Percentiles rank a stretch among this genome's conserved stretches.
Evolutionary conservation across 2,113 vertebrate genomes (phyloP).

Genomic region (Saccopteryx leptura): DNA sequence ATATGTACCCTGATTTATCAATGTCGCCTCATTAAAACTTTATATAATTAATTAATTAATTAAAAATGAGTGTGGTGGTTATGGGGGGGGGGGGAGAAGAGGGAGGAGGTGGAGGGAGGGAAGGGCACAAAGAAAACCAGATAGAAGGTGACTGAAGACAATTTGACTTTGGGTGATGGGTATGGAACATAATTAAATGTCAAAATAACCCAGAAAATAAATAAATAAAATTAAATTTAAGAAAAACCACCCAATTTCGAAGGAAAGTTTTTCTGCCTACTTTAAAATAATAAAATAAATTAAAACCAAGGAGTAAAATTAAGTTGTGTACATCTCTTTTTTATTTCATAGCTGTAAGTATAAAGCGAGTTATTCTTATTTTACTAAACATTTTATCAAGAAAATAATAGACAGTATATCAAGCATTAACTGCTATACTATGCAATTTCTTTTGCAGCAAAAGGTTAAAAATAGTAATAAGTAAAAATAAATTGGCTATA

Average conservation of each 20-base stretch:
- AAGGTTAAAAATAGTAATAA: constrained; percentile 19
- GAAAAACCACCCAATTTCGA: neutral
- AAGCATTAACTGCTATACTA: constrained; percentile 34
- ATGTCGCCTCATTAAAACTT: too few species aligned
- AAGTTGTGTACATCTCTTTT: neutral
- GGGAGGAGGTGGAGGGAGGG: too few species aligned
- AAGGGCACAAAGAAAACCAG: too few species aligned
- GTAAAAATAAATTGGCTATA: neutral
- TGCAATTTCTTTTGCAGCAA: neutral
- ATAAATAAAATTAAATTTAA: too few species aligned
- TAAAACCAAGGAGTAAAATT: constrained; percentile 6
- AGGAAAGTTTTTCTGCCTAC: neutral
- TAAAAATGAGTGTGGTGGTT: too few species aligned
- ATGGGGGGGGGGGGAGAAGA: too few species aligned
- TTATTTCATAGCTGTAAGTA: neutral
- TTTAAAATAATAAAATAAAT: constrained; percentile 44
- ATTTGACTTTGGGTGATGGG: too few species aligned
- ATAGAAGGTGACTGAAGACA: too few species aligned
- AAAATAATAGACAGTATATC: constrained; percentile 25
- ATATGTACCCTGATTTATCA: too few species aligned
- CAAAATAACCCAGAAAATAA: too few species aligned
- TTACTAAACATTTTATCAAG: constrained; percentile 25
- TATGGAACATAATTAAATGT: too few species aligned
- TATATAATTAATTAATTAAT: too few species aligned
- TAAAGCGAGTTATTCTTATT: constrained; percentile 32